Evolutionary conservation across 2,888 invertebrate species (phyloP), one percentile per base, ranked within the genome.

Genomic region (Hecatera dysodea): DNA sequence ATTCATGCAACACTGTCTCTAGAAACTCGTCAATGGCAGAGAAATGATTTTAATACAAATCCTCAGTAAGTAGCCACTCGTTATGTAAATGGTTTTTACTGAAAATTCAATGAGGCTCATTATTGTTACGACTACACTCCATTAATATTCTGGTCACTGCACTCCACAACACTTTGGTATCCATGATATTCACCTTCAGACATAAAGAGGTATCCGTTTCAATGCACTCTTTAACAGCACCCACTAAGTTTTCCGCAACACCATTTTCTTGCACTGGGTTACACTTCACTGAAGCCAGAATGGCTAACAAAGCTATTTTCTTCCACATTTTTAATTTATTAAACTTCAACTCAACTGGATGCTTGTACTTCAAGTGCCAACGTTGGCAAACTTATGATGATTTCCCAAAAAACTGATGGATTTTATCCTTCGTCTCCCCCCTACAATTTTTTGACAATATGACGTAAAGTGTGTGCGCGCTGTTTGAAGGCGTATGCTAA

Each of bases 131-230:
- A 65, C 53, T 61, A 53, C 69, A 76, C 72, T 63, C 56, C 57
- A 71, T 74, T 83, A 69, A 87, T 88, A 89, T 87, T 86, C 89
- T 91, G 87, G 81, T 86, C 88, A 89, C 89, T 88, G 85, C 86
- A 88, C 89, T 83, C 83, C 85, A 83, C 76, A 82, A 79, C 87
- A 88, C 87, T 85, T 67, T 67, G 59, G 63, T 67, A 71, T 84
- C 85, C 91, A 91, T 89, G 86, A 89, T 89, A 92, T 90, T 95
- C 95, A 97, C 97, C 96, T 97, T 97, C 68, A 97, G 90, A 89
- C 97, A 97, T 88, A 97, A 90, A 33, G 96, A 92, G 36, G 97
- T 94, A 87, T 97, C 96, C 85, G 93, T 96, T 75, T 96, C 96
- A 59, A 97, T 95, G 85, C 97, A 97, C 86, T 96, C 96, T n/a